Base-by-base conservation (phyloP, 2,888 invertebrate genomes). In the Drosophila lutescens region DNA sequence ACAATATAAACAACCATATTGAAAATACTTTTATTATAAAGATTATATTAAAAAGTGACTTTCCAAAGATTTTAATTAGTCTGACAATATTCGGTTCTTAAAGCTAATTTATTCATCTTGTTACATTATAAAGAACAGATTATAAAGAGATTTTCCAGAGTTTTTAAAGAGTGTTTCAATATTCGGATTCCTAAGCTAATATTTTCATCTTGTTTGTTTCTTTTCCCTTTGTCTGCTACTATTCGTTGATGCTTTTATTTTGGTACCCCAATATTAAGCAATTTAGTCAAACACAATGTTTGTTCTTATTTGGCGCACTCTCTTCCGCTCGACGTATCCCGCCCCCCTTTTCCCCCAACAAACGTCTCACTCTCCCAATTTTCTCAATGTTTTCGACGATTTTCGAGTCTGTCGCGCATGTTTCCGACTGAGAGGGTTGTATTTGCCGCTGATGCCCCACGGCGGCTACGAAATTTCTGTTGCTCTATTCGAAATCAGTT, bases 401-500 rank as follows among this genome's bases (percentile, higher is more conserved):
- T 85, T 79, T 72, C 71, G 69, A 44, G 62, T 41, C 61, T 49
- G 49, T 49, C 49, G 49, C 49, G 49, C 49, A 49, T 49, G 49
- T 49, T 49, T 49, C 49, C 15, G 13, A 32, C 44, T 10, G 36
- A 32, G 53, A 50, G 54, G 56, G 65, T 66, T 73, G 68, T 63
- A 66, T 76, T 54, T 63, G 55, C 32, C 41, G 58, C 79, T 82
- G 47, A 47, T 47, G 47, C 47, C 84, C 76, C 78, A 80, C 72
- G 62, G 46, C 56, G 56, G 32, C 56, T 54, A 49, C 53, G 61
- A 63, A 63, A 70, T 62, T 65, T 79, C 55, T 55, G 84, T 73
- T 68, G 76, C 67, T 55, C 50, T 68, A 49, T 68, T 71, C 65
- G 74, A 76, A 84, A 77, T 89, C 90, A 91, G 90, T 90, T 89